Base-by-base conservation (phyloP, 2,888 invertebrate genomes). In the Hypomecis atomaria region DNA sequence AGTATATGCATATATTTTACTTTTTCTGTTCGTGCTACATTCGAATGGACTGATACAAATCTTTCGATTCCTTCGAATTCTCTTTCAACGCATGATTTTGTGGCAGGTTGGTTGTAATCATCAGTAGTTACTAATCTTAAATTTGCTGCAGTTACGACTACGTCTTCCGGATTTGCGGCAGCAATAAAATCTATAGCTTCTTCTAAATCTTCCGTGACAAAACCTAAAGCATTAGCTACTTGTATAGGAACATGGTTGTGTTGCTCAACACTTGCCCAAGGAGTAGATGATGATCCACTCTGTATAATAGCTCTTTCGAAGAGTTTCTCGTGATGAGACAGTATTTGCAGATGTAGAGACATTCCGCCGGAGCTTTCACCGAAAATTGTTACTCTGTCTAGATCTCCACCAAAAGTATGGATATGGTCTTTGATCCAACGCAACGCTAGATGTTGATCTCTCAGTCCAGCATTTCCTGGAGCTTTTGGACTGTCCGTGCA, bases 391-490 rank as follows among this genome's bases (percentile, higher is more conserved):
- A 68, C 13, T 56, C 69, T 70, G n/a, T 66, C 62, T 0, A 67
- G 40, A 45, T 81, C 71, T 0, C 81, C 81, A 5, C 80, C 76
- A 23, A 81, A 81, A 8, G 67, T 37, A 5, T 38, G 66, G n/a
- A 81, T 81, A 59, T 82, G 77, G 4, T 73, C 67, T 33, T 74
- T 71, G 0, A 80, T 57, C 82, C 82, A 82, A 43, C 69, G 62
- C 0, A 82, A 42, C 0, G 75, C 81, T 34, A 75, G 43, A 0
- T 71, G 34, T 44, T 77, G 77, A 45, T 81, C 81, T 61, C 74
- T 81, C 1, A 81, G 45, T 0, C 80, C 82, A 61, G 77, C 74
- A 53, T 81, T 82, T 5, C 82, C 82, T 2, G 80, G 76, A 5
- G 77, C 68, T 5, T 74, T 73, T 1, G 72, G 68, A 4, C 65